A percentile compares a stretch with the other conserved stretches of the same genome.
Conservation (phyloP, 2,888 invertebrate genomes). For the Anorthoa munda region DNA sequence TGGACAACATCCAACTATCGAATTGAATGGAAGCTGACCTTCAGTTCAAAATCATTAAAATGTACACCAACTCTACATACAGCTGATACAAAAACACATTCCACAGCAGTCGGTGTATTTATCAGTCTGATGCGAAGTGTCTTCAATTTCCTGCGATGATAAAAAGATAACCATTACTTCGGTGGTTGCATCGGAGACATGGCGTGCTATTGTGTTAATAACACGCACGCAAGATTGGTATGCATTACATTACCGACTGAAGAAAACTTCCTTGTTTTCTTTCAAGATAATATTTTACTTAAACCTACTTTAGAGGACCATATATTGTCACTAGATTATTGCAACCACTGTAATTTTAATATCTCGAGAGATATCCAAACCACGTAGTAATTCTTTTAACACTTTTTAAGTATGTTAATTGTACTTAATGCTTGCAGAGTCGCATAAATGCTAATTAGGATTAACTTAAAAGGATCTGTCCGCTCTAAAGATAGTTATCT, state of each 20-base stretch:
- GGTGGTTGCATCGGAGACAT: slow-evolving; percentile 54
- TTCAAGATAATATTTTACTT: slow-evolving; percentile 14
- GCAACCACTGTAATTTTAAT: too few relatives aligned
- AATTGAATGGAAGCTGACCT: slow-evolving; percentile 18
- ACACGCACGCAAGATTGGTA: slow-evolving; percentile 51
- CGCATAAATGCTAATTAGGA: slow-evolving; percentile 14
- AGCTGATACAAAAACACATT: slow-evolving; percentile 30
- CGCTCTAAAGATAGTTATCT: background rate
- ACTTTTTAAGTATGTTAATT: background rate
- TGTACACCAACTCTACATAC: background rate
- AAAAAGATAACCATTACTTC: slow-evolving; percentile 66
- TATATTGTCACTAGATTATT: too few relatives aligned
- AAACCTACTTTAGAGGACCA: background rate
- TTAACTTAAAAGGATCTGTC: slow-evolving; percentile 14
- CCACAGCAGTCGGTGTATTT: slow-evolving; percentile 1
- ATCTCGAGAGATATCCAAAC: background rate
- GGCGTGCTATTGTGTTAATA: slow-evolving; percentile 45
- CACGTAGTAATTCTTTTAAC: background rate
- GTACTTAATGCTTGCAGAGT: background rate
- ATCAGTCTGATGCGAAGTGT: slow-evolving; percentile 16
- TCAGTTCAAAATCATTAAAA: slow-evolving; percentile 14
- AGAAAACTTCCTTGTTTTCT: slow-evolving; percentile 42
- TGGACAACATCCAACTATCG: slow-evolving; percentile 15
- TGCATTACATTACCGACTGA: slow-evolving; percentile 41
- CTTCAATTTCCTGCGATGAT: slow-evolving; percentile 54